phyloP scores from a whole-genome alignment of 2,113 vertebrate genomes.

The Engystomops pustulosus region DNA sequence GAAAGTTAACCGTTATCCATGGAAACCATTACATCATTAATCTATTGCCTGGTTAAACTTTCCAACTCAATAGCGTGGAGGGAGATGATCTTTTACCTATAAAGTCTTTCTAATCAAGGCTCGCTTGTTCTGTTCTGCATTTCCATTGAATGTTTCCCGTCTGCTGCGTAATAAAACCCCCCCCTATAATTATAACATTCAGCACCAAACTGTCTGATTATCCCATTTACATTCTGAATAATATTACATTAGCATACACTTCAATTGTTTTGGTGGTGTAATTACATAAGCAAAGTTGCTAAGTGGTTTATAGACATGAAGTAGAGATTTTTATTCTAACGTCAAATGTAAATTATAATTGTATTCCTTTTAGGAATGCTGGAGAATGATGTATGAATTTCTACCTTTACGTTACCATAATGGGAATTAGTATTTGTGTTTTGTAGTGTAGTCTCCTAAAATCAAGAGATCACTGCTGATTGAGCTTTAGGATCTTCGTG shows the following conservation, averaged over 20 bases:
- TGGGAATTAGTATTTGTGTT: neutral
- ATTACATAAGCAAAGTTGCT: neutral
- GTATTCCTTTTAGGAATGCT: neutral
- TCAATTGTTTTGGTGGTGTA: neutral
- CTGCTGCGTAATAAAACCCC: neutral
- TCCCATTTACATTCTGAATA: slow-evolving; percentile 27
- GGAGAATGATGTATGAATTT: neutral
- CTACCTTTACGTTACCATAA: neutral
- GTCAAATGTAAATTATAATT: neutral
- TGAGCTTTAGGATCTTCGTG: no score
- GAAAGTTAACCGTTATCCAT: slow-evolving; percentile 53
- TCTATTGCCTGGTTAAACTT: slow-evolving; percentile 38
- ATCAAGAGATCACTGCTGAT: neutral
- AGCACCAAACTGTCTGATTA: neutral
- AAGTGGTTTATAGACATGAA: neutral
- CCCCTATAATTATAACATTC: slow-evolving; percentile 9
- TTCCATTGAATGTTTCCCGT: slow-evolving; percentile 34
- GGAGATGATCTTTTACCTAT: slow-evolving; percentile 29
- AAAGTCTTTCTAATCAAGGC: slow-evolving; percentile 41
- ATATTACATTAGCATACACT: neutral
- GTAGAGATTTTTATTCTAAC: neutral
- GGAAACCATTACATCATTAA: slow-evolving; percentile 56
- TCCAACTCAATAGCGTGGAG: slow-evolving; percentile 6
- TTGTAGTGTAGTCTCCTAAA: neutral
- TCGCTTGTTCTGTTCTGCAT: slow-evolving; percentile 8